Conservation (phyloP, 2,888 invertebrate species). For the Eulithis prunata region DNA sequence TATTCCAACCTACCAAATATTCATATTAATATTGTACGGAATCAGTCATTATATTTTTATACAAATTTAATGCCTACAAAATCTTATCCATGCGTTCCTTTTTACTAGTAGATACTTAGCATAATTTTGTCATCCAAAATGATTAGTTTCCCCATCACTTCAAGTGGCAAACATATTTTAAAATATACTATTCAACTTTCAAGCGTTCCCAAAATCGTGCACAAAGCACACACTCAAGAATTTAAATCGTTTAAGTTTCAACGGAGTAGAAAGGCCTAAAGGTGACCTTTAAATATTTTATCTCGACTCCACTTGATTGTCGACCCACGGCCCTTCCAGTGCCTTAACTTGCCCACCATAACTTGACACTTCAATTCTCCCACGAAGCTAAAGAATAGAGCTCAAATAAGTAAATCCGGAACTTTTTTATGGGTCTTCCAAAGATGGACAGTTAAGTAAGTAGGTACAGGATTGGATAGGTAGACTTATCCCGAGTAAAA, state of each 20-base stretch:
- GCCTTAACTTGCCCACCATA: constrained; percentile 66
- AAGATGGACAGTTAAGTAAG: constrained; percentile 63
- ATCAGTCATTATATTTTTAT: background rate
- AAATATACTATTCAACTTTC: constrained; percentile 15
- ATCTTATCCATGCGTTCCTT: background rate
- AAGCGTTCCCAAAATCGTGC: constrained; percentile 37
- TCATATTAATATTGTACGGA: too few relatives aligned
- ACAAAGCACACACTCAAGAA: constrained; percentile 58
- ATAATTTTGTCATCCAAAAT: background rate
- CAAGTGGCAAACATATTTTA: constrained; percentile 4
- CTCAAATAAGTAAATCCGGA: constrained; percentile 58
- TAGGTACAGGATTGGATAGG: constrained; percentile 68
- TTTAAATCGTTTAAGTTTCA: constrained; percentile 67
- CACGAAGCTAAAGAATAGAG: constrained; percentile 55
- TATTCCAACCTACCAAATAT: too few relatives aligned
- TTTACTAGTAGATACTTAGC: background rate
- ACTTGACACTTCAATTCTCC: constrained; percentile 58
- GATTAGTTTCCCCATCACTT: background rate
- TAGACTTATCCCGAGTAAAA: constrained; percentile 72
- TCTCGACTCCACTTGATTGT: constrained; percentile 78
- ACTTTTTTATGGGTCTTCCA: constrained; percentile 61
- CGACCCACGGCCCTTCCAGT: constrained; percentile 74
- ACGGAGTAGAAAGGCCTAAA: constrained; percentile 61
- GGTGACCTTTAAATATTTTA: constrained; percentile 82
- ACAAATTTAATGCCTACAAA: background rate